phyloP scores from a whole-genome alignment of 1,140 invertebrate species.

The Palaemon carinicauda region DNA sequence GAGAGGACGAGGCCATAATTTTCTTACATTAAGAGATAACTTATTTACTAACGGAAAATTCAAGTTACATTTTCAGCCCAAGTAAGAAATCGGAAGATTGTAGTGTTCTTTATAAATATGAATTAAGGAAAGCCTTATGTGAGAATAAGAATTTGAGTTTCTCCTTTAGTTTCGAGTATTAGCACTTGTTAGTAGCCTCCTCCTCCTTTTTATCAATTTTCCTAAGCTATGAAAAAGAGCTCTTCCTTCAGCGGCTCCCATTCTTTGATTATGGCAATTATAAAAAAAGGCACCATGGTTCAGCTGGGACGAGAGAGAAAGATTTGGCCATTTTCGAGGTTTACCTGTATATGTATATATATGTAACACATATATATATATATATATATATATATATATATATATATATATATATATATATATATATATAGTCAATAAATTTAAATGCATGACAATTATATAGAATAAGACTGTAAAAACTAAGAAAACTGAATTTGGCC shows the following conservation, averaged over 20 bases:
- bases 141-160: no score
- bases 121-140: no score
- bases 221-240: background rate
- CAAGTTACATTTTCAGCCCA: no score
- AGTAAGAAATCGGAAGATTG: no score
- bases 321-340: constrained; percentile 5
- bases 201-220: background rate
- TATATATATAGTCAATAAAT: background rate
- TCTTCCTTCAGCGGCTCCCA: background rate
- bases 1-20: no score
- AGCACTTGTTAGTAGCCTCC: background rate
- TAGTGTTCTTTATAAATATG: no score
- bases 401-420: constrained; percentile 1
- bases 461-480: constrained; percentile 1
- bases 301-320: background rate
- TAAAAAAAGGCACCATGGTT: constrained; percentile 11
- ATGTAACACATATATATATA: constrained; percentile 2
- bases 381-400: background rate
- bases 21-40: no score
- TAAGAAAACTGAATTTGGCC: constrained; percentile 32
- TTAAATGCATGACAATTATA: constrained; percentile 38
- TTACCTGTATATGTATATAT: background rate
- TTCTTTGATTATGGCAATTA: constrained; percentile 30
- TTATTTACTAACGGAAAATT: no score
- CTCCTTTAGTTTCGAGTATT: background rate